Percentiles rank a stretch among this genome's conserved stretches.
Evolutionary conservation across 2,888 invertebrate genomes (phyloP).

Genomic region (Philhelius pedissequus): DNA sequence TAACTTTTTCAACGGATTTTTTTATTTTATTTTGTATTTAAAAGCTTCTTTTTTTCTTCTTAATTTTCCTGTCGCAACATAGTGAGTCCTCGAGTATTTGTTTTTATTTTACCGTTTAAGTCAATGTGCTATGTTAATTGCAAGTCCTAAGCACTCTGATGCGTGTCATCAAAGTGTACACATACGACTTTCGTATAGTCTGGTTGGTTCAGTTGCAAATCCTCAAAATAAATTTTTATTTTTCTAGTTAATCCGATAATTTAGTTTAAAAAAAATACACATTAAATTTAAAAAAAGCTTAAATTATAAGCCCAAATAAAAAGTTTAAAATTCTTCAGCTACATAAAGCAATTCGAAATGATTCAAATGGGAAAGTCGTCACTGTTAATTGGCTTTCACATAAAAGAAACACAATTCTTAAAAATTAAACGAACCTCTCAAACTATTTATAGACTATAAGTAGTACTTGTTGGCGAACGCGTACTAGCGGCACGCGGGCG

Average conservation of each 20-base stretch:
- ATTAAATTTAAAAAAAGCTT: too few species aligned
- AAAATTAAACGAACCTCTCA: not conserved
- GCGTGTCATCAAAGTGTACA: slow-evolving; percentile 36
- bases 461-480: not conserved
- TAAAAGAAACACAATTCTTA: too few species aligned
- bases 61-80: not conserved
- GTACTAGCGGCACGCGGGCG: not conserved
- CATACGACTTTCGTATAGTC: not conserved
- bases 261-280: too few species aligned
- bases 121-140: slow-evolving; percentile 60
- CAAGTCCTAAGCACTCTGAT: slow-evolving; percentile 45
- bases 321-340: too few species aligned
- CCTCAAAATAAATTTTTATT: not conserved
- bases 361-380: too few species aligned
- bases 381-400: too few species aligned
- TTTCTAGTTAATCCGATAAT: too few species aligned
- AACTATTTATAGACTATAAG: not conserved
- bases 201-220: not conserved
- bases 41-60: not conserved
- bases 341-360: too few species aligned
- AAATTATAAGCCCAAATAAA: too few species aligned
- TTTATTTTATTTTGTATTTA: not conserved
- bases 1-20: slow-evolving; percentile 36
- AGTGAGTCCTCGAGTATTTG: slow-evolving; percentile 30
- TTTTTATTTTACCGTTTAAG: slow-evolving; percentile 62